A percentile compares a stretch with the other conserved stretches of the same genome.
phyloP scores from a whole-genome alignment of 2,797 vertebrate genomes.

The Pelodytes ibericus region DNA sequence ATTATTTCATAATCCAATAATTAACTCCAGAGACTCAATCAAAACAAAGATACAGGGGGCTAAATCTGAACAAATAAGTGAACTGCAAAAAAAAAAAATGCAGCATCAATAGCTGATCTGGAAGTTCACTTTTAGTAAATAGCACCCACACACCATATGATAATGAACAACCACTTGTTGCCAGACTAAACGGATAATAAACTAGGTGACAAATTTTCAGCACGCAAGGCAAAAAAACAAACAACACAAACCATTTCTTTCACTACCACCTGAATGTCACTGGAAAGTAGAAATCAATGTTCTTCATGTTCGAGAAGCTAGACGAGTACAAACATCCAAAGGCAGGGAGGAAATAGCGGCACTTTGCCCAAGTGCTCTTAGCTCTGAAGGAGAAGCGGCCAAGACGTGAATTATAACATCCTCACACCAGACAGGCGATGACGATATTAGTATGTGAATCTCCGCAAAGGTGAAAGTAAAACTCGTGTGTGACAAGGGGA shows the following conservation, averaged over 20 bases:
- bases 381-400: conserved; percentile 67
- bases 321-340: background rate
- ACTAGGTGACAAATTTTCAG: background rate
- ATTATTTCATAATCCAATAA: too few relatives aligned
- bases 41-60: too few relatives aligned
- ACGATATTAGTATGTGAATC: conserved; percentile 70
- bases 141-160: too few relatives aligned
- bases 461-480: conserved; percentile 75
- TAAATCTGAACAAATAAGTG: too few relatives aligned
- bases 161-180: too few relatives aligned
- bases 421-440: conserved; percentile 72
- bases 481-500: conserved; percentile 72
- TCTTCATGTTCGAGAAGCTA: conserved; percentile 7
- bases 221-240: background rate
- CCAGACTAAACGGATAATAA: background rate
- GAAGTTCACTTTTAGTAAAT: too few relatives aligned
- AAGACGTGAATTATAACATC: conserved; percentile 70
- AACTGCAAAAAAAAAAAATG: too few relatives aligned
- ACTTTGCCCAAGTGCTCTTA: conserved; percentile 62
- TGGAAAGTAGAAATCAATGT: background rate
- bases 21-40: too few relatives aligned
- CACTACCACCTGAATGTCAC: conserved; percentile 30
- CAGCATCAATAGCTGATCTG: too few relatives aligned
- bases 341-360: conserved; percentile 47
- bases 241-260: background rate